phyloP scores from a whole-genome alignment of 2,113 vertebrate species.

The Hemicordylus capensis region DNA sequence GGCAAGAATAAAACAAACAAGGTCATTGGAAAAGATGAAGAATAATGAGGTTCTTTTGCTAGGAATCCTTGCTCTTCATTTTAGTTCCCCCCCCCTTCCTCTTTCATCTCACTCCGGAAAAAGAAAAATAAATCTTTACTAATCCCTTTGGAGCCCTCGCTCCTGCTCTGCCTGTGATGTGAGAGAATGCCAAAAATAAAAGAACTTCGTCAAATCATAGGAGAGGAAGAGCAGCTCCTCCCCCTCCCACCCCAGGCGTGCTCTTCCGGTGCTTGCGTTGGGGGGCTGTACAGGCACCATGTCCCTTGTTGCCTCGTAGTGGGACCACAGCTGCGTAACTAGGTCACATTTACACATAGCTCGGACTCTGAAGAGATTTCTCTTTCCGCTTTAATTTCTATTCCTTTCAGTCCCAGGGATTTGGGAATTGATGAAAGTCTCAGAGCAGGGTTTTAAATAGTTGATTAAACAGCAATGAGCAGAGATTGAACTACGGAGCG shows the following conservation, averaged over 20 bases:
- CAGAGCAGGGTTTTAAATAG: slow-evolving; percentile 42
- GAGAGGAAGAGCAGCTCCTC: background rate
- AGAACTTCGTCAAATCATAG: background rate
- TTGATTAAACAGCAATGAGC: slow-evolving; percentile 61
- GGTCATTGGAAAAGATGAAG: slow-evolving; percentile 74
- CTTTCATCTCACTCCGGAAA: slow-evolving; percentile 71
- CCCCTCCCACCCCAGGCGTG: background rate
- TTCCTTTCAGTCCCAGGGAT: slow-evolving; percentile 23
- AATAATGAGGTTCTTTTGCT: slow-evolving; percentile 67
- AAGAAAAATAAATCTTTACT: slow-evolving; percentile 68
- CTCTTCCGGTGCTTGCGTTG: background rate
- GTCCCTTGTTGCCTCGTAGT: background rate
- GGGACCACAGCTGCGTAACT: background rate
- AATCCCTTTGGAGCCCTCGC: slow-evolving; percentile 63
- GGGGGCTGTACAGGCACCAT: background rate
- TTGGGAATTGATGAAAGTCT: slow-evolving; percentile 40
- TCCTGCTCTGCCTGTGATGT: slow-evolving; percentile 20
- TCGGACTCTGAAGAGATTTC: background rate
- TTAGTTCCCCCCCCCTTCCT: slow-evolving; percentile 7
- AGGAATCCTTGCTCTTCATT: slow-evolving; percentile 35
- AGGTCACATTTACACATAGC: background rate
- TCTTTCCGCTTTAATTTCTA: background rate
- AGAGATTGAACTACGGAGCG: slow-evolving; percentile 29
- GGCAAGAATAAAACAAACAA: slow-evolving; percentile 69
- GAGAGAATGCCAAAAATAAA: rapidly evolving